phyloP scores from a whole-genome alignment of 2,113 vertebrate species.

The Labeo rohita region DNA sequence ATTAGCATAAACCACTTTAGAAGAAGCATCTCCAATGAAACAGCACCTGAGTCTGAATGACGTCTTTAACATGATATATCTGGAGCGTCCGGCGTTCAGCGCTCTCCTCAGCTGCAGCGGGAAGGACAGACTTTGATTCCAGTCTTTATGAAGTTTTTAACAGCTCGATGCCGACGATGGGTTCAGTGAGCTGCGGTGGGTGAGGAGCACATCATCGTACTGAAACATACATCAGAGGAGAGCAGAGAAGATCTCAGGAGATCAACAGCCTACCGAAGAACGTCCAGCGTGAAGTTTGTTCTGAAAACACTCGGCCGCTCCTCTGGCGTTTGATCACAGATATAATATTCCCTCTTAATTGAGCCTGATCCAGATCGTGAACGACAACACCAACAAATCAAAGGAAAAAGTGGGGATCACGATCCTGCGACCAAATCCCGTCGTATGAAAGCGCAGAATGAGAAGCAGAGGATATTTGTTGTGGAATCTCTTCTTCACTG shows the following conservation, averaged over 20 bases:
- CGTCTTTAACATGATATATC: not conserved
- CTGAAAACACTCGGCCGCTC: not conserved
- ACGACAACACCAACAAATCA: slow-evolving; percentile 39
- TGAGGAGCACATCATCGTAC: slow-evolving; percentile 8
- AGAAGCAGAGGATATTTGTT: slow-evolving; percentile 4
- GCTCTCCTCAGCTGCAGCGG: not conserved
- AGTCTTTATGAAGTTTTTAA: slow-evolving; percentile 50
- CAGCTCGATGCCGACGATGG: slow-evolving; percentile 15
- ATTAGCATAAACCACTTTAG: too few relatives aligned
- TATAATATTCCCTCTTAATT: slow-evolving; percentile 35
- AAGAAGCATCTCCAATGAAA: too few relatives aligned
- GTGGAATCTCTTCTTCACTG: slow-evolving; percentile 7
- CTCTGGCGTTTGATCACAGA: not conserved
- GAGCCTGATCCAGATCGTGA: slow-evolving; percentile 35
- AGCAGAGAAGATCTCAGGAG: slow-evolving; percentile 16
- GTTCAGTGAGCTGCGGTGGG: slow-evolving; percentile 32
- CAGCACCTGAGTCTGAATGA: too few relatives aligned
- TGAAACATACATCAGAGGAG: slow-evolving; percentile 24
- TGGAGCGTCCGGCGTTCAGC: too few relatives aligned
- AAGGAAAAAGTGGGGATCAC: slow-evolving; percentile 25
- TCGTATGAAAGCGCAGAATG: slow-evolving; percentile 5
- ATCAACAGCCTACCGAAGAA: not conserved
- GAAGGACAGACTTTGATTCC: slow-evolving; percentile 19
- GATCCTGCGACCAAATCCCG: not conserved
- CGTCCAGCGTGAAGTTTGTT: not conserved